phyloP scores from a whole-genome alignment of 2,113 vertebrate species.

The Sminthopsis crassicaudata region DNA sequence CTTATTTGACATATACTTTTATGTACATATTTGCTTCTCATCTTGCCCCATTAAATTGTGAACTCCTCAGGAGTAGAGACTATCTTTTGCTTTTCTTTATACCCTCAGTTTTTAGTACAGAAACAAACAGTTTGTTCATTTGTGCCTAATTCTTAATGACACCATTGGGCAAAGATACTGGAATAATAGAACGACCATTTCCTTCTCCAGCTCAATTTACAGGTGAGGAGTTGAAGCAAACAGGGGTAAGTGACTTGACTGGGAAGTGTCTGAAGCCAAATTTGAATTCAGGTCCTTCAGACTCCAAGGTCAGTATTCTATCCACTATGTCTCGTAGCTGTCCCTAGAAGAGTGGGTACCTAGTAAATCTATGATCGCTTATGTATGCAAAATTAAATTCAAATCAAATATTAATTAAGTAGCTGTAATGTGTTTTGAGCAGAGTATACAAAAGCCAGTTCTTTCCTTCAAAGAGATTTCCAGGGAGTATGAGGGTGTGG shows the following conservation, averaged over 20 bases:
- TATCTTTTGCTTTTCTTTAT: not conserved
- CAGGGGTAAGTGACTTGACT: not conserved
- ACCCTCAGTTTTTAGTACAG: not conserved
- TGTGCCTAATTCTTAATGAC: not conserved
- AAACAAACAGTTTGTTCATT: not conserved
- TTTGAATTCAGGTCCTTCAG: not conserved
- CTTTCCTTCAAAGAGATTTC: not conserved
- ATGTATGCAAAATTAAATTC: not conserved
- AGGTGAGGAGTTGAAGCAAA: not conserved
- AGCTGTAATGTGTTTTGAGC: not conserved
- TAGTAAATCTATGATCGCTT: not conserved
- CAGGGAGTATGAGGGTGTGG: not conserved
- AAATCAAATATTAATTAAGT: slow-evolving; percentile 1
- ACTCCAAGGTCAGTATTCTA: no score
- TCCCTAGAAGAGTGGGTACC: not conserved
- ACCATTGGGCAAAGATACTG: not conserved
- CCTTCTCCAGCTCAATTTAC: not conserved
- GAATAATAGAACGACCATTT: not conserved
- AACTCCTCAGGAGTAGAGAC: not conserved
- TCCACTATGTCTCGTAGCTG: not conserved
- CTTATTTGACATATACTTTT: not conserved
- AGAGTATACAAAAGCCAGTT: not conserved
- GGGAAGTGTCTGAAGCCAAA: not conserved
- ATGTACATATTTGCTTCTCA: not conserved
- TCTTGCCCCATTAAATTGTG: not conserved